Percentiles rank a stretch among this genome's conserved stretches.
These are phyloP conservation scores for Azemiops feae DNA, from an alignment of 2,113 vertebrate genomes.

Conservation along the genomic window DNA sequence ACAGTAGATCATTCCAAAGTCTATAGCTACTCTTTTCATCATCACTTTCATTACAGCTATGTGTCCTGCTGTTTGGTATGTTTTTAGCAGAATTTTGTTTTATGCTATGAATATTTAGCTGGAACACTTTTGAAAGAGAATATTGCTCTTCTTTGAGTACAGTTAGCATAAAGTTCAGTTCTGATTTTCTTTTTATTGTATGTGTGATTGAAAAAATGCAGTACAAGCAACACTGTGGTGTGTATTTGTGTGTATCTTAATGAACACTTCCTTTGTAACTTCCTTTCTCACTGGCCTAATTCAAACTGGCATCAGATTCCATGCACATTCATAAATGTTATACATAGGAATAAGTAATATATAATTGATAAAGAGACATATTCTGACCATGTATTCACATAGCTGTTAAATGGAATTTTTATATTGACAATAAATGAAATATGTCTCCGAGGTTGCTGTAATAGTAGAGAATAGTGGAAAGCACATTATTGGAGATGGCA, in stretches of 20 bases:
- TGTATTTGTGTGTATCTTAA: no score
- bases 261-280: not conserved
- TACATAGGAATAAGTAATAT: not conserved
- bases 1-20: conserved; percentile 1
- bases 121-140: not conserved
- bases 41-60: not conserved
- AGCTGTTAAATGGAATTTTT: not conserved
- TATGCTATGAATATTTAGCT: not conserved
- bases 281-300: not conserved
- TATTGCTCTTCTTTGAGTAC: not conserved
- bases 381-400: accelerated
- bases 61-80: not conserved
- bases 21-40: not conserved
- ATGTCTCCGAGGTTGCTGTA: conserved; percentile 10
- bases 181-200: not conserved
- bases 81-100: not conserved
- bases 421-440: accelerated
- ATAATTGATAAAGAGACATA: not conserved
- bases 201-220: not conserved
- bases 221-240: not conserved
- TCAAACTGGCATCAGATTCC: not conserved
- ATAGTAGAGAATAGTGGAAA: conserved; percentile 6
- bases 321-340: not conserved
- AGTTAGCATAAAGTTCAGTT: not conserved
- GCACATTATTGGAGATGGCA: not conserved